Evolutionary conservation across 2,888 invertebrate species (phyloP), one percentile per base, ranked within the genome.

Genomic region (Helobdella robusta): DNA sequence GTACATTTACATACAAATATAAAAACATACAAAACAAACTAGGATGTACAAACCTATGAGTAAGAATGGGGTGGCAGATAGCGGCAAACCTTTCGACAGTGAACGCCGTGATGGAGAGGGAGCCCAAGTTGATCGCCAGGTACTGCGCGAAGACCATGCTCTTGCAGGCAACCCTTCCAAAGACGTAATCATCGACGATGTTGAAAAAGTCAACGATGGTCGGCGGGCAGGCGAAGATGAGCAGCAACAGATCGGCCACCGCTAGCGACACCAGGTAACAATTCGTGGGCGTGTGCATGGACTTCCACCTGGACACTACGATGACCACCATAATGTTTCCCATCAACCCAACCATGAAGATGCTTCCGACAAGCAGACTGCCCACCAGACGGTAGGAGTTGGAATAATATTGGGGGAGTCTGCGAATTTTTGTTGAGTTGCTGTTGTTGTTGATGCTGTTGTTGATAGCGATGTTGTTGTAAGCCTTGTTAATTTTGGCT

Each of bases 21-120:
- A n/a, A n/a, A n/a, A n/a, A n/a, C n/a, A n/a, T n/a, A n/a, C n/a
- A n/a, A n/a, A n/a, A n/a, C n/a, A n/a, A n/a, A n/a, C n/a, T n/a
- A n/a, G n/a, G n/a, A n/a, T n/a, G n/a, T n/a, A n/a, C n/a, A 20
- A n/a, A 56, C 56, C 56, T 80, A 70, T 84, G 83, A 6, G 77
- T 76, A 34, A 69, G 78, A 78, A 85, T 81, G 1, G 84, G 84
- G 71, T 83, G 82, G 72, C 85, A 85, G 0, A 85, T 85, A 68
- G 84, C 85, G 58, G 85, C 83, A 75, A 84, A 85, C 56, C 84
- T 77, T 74, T 85, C 85, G 20, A 85, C 79, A 0, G 85, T 85
- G 76, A 85, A 85, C n/a, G 84, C 84, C 4, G 84, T 83, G 66
- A 85, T 83, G 65, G 83, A 83, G 64, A 85, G 75, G 0, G 84